phyloP scores from a whole-genome alignment of 2,888 invertebrate species.

The Gasteruption jaculator region DNA sequence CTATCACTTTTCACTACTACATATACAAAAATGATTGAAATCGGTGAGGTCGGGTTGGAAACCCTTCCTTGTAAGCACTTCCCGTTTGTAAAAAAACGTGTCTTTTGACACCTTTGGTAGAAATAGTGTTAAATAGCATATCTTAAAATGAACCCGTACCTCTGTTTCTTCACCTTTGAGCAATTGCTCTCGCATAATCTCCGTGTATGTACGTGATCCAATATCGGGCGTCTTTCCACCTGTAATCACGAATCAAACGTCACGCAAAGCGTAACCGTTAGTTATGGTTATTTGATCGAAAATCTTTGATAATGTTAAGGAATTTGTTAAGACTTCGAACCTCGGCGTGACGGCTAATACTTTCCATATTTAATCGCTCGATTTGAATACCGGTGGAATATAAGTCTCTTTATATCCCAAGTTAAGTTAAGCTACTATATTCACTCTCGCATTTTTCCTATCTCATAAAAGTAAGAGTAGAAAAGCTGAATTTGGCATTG shows the following conservation, averaged over 20 bases:
- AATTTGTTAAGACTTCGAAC: slow-evolving; percentile 2
- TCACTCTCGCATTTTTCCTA: slow-evolving; percentile 36
- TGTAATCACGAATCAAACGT: slow-evolving; percentile 59
- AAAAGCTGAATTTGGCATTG: slow-evolving; percentile 9
- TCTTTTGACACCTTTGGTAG: too few relatives aligned
- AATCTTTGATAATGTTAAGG: not conserved
- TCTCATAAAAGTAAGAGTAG: slow-evolving; percentile 18
- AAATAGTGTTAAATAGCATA: too few relatives aligned
- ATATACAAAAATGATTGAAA: too few relatives aligned
- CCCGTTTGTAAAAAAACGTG: too few relatives aligned
- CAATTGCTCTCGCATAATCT: slow-evolving; percentile 95
- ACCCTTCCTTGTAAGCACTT: too few relatives aligned
- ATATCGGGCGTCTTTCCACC: slow-evolving; percentile 98
- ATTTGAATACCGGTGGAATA: slow-evolving; percentile 41
- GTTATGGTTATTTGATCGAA: slow-evolving; percentile 24
- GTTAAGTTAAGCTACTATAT: slow-evolving; percentile 48
- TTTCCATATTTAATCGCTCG: slow-evolving; percentile 17
- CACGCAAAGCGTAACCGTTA: slow-evolving; percentile 50
- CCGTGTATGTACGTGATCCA: slow-evolving; percentile 89
- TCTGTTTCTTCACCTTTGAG: slow-evolving; percentile 88
- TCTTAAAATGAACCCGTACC: slow-evolving; percentile 55
- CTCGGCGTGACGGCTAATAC: slow-evolving; percentile 20
- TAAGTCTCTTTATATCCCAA: slow-evolving; percentile 37
- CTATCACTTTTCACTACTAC: too few relatives aligned
- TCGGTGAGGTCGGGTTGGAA: too few relatives aligned